phyloP scores from a whole-genome alignment of 2,113 vertebrate genomes.

The Symphodus melops region DNA sequence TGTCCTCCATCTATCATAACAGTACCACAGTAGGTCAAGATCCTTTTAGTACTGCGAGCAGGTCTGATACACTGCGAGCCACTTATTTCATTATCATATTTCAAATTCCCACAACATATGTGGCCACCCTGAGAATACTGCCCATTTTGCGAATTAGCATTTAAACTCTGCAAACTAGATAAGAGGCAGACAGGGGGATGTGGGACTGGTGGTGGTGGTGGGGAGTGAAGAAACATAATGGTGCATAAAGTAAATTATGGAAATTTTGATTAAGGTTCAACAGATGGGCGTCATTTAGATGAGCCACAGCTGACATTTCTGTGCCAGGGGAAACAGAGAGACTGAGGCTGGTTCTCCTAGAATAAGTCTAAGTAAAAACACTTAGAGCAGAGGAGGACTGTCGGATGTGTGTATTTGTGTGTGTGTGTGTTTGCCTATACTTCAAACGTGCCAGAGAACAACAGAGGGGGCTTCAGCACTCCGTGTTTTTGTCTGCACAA shows the following conservation, averaged over 20 bases:
- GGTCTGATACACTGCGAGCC: conserved; percentile 38
- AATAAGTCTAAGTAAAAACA: conserved; percentile 52
- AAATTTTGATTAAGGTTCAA: conserved; percentile 73
- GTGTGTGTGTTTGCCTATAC: conserved; percentile 10
- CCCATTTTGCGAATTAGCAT: conserved; percentile 62
- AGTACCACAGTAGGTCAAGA: conserved; percentile 36
- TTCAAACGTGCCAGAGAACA: conserved; percentile 44
- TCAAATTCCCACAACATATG: conserved; percentile 61
- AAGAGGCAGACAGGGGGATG: conserved; percentile 13
- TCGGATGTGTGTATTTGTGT: neutral
- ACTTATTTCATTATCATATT: conserved; percentile 64
- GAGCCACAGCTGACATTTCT: conserved; percentile 66
- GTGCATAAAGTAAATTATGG: conserved; percentile 65
- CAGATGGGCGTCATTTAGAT: conserved; percentile 71
- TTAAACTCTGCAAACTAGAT: conserved; percentile 60
- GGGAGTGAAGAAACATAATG: conserved; percentile 32
- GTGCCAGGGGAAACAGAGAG: conserved; percentile 41
- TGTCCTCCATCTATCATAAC: conserved; percentile 35
- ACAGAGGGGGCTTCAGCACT: conserved; percentile 35
- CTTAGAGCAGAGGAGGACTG: conserved; percentile 14
- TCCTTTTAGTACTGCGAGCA: conserved; percentile 22
- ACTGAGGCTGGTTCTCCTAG: conserved; percentile 18
- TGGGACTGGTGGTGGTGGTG: neutral
- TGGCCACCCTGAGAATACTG: conserved; percentile 47
- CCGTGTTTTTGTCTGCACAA: conserved; percentile 47